These are phyloP conservation scores for Zaprionus davidi DNA, from an alignment of 1,140 invertebrate species.

Conservation along the genomic window DNA sequence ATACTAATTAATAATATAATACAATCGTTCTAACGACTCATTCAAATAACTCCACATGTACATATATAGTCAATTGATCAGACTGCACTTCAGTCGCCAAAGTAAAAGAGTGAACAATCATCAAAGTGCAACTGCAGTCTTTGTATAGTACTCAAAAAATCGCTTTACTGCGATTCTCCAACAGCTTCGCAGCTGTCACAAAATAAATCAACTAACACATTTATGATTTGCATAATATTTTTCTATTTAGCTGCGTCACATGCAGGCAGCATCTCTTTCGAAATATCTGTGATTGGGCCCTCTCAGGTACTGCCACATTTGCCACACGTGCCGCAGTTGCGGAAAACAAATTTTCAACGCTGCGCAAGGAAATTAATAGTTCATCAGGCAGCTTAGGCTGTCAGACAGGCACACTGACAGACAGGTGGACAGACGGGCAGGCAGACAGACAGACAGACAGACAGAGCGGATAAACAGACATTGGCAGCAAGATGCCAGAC, in stretches of 20 bases:
- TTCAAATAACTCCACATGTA: too few relatives aligned
- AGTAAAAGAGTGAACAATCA: too few relatives aligned
- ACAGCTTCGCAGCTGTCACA: background rate
- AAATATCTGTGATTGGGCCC: conserved; percentile 41
- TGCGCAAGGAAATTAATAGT: conserved; percentile 71
- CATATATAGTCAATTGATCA: too few relatives aligned
- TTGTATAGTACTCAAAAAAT: background rate
- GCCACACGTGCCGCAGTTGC: conserved; percentile 73
- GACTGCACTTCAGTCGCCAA: too few relatives aligned
- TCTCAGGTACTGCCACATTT: conserved; percentile 38
- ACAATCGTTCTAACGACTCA: too few relatives aligned
- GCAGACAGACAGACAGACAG: conserved; percentile 35
- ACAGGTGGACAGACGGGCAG: conserved; percentile 45
- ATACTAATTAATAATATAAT: too few relatives aligned
- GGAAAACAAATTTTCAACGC: conserved; percentile 65
- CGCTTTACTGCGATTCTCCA: background rate
- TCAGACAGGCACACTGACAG: conserved; percentile 65
- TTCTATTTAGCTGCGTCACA: background rate
- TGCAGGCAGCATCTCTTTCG: conserved; percentile 20
- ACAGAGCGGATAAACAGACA: conserved; percentile 28
- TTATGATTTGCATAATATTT: background rate
- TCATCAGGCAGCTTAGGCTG: conserved; percentile 66
- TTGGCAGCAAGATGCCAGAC: background rate
- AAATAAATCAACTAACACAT: background rate
- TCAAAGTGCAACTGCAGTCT: background rate